Conservation (phyloP, 2,888 invertebrate species). For the Melinopterus prodromus region DNA sequence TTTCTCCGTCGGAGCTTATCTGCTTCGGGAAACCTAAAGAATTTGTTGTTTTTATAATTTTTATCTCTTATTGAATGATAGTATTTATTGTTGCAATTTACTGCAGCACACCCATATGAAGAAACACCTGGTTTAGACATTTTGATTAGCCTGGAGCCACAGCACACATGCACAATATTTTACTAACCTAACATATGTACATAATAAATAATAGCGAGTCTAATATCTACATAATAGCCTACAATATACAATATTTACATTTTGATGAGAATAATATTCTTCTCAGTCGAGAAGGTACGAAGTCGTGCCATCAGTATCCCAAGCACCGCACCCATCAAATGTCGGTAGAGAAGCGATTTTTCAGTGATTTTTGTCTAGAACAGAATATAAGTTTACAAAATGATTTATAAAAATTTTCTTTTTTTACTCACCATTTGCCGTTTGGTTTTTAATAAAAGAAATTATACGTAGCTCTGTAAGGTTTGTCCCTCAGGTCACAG, state of each 20-base stretch:
- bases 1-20: neutral
- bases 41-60: conserved; percentile 4
- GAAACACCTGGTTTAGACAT: no score
- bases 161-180: no score
- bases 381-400: no score
- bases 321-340: neutral
- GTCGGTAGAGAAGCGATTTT: neutral
- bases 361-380: no score
- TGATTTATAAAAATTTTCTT: no score
- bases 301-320: neutral
- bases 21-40: neutral
- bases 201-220: neutral
- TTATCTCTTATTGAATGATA: neutral
- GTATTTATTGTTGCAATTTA: neutral
- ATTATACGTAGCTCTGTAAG: no score
- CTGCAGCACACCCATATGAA: neutral
- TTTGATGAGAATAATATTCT: neutral
- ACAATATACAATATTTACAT: neutral
- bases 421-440: no score
- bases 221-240: neutral
- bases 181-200: conserved; percentile 4
- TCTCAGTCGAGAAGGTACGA: neutral
- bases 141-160: no score
- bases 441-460: no score
- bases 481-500: no score